Evolutionary conservation across 2,797 vertebrate genomes (phyloP), one percentile per base, ranked within the genome.

Genomic region (Thunnus albacares): DNA sequence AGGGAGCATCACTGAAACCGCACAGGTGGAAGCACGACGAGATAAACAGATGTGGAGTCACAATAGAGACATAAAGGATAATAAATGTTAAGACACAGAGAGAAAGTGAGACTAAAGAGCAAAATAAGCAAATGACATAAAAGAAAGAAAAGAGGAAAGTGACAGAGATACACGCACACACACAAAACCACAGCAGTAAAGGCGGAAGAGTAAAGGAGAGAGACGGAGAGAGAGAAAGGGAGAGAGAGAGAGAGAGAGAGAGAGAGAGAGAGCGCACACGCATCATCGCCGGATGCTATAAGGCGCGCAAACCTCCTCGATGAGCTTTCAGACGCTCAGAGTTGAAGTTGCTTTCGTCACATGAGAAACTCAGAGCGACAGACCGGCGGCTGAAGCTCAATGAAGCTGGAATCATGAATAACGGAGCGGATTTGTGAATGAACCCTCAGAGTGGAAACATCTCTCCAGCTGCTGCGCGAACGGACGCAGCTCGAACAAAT

Each of bases 351-450:
- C 18, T 24, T 13, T 41, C 28, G 5, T 11, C 60, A 53, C 35
- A 35, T 53, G 80, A 64, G 28, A 30, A 14, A 64, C 35, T 77
- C 22, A 0, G 51, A 41, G 57, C 62, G 47, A 38, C 49, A 14
- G 71, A 71, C 10, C 15, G 17, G 49, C 30, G 3, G 4, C 24
- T 33, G 55, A 6, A 3, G 2, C 61, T 70, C 64, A 47, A 41
- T 43, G 64, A 45, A 62, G 57, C 49, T 1, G 66, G 62, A 35
- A 3, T 10, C 53, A 14, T 11, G 77, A 72, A 35, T n/a, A 13
- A 15, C 28, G 57, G 59, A 65, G 49, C 43, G 62, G 56, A 71
- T 72, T 66, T 72, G 60, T 87, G 83, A 89, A 85, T 82, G 83
- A 79, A 52, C 6, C 68, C 30, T 33, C 30, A 33, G 30, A 12